A percentile compares a stretch with the other conserved stretches of the same genome.
phyloP scores from a whole-genome alignment of 53 echinoderm and acorn worm species.

The Actinopyga echinites region DNA sequence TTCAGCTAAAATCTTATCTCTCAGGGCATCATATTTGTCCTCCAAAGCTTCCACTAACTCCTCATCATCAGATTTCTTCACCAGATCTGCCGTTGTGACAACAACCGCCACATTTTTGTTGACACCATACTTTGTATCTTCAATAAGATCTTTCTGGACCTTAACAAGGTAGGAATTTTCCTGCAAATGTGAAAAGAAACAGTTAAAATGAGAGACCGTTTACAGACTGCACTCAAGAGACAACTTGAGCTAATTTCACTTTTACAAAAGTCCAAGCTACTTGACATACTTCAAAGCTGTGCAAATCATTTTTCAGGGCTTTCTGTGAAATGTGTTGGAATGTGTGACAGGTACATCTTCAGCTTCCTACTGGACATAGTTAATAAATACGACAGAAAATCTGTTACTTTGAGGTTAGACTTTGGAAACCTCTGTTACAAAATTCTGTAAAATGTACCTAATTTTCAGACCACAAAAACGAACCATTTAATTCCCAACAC shows the following conservation, averaged over 20 bases:
- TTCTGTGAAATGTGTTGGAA: no score
- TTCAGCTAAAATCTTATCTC: slow-evolving; percentile 90
- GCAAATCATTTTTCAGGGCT: no score
- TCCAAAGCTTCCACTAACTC: slow-evolving; percentile 92
- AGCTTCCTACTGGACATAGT: no score
- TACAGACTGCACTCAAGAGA: background rate
- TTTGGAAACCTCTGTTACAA: no score
- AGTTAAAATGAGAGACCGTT: background rate
- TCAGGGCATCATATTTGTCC: slow-evolving; percentile 91
- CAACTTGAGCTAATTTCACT: background rate
- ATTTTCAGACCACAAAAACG: no score
- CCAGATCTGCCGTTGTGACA: slow-evolving; percentile 69
- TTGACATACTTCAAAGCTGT: no score
- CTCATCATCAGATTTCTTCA: slow-evolving; percentile 74
- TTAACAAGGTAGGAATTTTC: slow-evolving; percentile 74
- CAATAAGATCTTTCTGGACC: slow-evolving; percentile 74
- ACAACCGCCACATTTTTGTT: slow-evolving; percentile 85
- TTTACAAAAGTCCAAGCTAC: background rate
- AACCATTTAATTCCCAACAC: no score
- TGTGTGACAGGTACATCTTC: no score
- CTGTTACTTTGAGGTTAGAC: no score
- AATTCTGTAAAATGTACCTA: no score
- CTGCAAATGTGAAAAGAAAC: slow-evolving; percentile 27
- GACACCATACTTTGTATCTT: slow-evolving; percentile 67
- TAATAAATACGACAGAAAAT: no score